Percentiles rank a stretch among this genome's conserved stretches.
phyloP scores from a whole-genome alignment of 2,888 invertebrate genomes.

The Pheosia gnoma region DNA sequence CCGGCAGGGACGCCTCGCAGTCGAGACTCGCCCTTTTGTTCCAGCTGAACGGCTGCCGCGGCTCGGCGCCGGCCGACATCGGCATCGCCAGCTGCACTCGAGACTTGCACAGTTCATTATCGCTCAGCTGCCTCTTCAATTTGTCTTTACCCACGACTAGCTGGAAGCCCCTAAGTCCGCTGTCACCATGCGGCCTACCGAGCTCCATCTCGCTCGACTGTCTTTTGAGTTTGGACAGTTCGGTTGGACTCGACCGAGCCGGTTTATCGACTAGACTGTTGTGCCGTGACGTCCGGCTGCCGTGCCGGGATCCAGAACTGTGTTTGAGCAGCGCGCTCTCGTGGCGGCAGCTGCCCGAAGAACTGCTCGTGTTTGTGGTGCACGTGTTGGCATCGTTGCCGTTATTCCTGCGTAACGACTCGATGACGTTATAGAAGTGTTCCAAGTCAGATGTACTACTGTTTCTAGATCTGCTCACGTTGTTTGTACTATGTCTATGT shows the following conservation, averaged over 20 bases:
- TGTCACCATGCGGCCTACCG: slow-evolving; percentile 42
- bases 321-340: slow-evolving; percentile 42
- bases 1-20: slow-evolving; percentile 56
- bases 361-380: slow-evolving; percentile 65
- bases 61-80: slow-evolving; percentile 79
- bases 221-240: slow-evolving; percentile 55
- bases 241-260: slow-evolving; percentile 51
- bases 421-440: slow-evolving; percentile 73
- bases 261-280: slow-evolving; percentile 66
- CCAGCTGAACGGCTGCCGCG: slow-evolving; percentile 68
- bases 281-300: slow-evolving; percentile 56
- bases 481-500: slow-evolving; percentile 65
- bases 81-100: slow-evolving; percentile 73
- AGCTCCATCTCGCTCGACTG: slow-evolving; percentile 71
- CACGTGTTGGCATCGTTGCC: slow-evolving; percentile 40
- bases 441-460: slow-evolving; percentile 64
- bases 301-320: slow-evolving; percentile 39
- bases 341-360: slow-evolving; percentile 63
- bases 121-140: slow-evolving; percentile 73
- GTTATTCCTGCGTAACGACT: slow-evolving; percentile 61
- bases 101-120: slow-evolving; percentile 68
- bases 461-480: slow-evolving; percentile 60
- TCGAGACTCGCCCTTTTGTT: slow-evolving; percentile 63
- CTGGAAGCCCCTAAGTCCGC: slow-evolving; percentile 64
- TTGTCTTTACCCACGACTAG: slow-evolving; percentile 72